These are phyloP conservation scores for Pteria penguin DNA, from an alignment of 2,888 invertebrate species.

Conservation along the genomic window DNA sequence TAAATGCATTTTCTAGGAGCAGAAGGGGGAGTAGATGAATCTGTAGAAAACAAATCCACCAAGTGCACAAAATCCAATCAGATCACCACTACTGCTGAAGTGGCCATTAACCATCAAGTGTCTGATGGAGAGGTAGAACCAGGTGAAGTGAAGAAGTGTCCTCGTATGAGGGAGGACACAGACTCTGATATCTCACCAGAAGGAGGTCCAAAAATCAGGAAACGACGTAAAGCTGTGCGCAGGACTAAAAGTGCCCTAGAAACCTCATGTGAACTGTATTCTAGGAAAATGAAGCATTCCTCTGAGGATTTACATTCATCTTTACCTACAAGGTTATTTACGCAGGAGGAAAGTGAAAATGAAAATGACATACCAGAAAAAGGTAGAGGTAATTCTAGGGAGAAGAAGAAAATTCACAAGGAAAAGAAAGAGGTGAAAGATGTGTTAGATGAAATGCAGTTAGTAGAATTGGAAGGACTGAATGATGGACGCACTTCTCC, in stretches of 20 bases:
- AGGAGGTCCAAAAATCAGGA: slow-evolving; percentile 50
- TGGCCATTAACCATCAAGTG: slow-evolving; percentile 46
- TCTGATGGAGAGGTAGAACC: slow-evolving; percentile 54
- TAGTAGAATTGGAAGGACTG: slow-evolving; percentile 23
- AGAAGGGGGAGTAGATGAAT: slow-evolving; percentile 2
- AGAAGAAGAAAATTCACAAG: not conserved
- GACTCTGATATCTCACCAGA: slow-evolving; percentile 70
- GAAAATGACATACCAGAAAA: not conserved
- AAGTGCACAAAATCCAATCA: slow-evolving; percentile 64
- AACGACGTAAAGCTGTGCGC: slow-evolving; percentile 65
- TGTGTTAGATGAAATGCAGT: not conserved
- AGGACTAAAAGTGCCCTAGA: slow-evolving; percentile 73
- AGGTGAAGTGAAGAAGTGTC: slow-evolving; percentile 30
- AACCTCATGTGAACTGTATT: slow-evolving; percentile 15
- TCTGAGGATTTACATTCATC: slow-evolving; percentile 11
- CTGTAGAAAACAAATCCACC: slow-evolving; percentile 13
- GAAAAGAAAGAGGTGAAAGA: not conserved
- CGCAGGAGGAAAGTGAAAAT: slow-evolving; percentile 3
- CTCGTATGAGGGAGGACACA: slow-evolving; percentile 48
- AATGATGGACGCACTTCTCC: slow-evolving; percentile 21
- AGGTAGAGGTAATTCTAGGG: not conserved
- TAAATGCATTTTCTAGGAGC: no score
- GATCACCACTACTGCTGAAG: slow-evolving; percentile 69
- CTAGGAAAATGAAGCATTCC: not conserved
- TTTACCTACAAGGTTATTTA: slow-evolving; percentile 15